phyloP scores from a whole-genome alignment of 2,113 vertebrate genomes.

The Chamaetylas fuelleborni region DNA sequence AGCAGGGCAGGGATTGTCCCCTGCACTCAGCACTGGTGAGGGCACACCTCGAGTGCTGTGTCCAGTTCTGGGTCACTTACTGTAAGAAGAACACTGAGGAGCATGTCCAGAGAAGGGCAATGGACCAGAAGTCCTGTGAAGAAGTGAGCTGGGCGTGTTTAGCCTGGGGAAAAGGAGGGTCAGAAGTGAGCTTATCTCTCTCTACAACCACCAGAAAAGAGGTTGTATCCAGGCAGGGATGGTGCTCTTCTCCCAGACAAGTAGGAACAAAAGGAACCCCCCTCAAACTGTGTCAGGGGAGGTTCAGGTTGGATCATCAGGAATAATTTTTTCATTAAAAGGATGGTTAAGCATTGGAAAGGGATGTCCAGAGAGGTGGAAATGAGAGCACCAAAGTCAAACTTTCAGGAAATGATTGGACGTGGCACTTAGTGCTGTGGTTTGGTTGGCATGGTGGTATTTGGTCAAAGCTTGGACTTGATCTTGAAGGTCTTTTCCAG shows the following conservation, averaged over 20 bases:
- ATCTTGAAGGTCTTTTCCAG: neutral
- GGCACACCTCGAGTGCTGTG: rapidly evolving
- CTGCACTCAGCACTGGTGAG: rapidly evolving
- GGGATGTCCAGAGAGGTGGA: too few relatives aligned
- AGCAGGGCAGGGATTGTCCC: neutral
- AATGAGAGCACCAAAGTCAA: neutral
- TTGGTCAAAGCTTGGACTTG: neutral
- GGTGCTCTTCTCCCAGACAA: neutral
- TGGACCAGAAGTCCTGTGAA: neutral
- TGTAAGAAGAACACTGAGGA: neutral
- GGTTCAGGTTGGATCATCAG: neutral
- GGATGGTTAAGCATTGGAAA: neutral
- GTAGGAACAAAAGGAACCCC: neutral
- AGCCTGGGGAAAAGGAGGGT: neutral
- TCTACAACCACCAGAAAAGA: neutral
- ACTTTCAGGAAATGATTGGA: neutral
- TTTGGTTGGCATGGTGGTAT: neutral
- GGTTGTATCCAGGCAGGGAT: neutral
- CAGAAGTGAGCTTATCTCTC: too few relatives aligned
- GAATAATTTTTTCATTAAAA: neutral
- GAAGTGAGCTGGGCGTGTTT: neutral
- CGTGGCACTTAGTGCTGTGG: neutral
- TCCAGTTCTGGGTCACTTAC: neutral
- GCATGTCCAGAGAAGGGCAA: neutral
- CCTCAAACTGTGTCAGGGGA: neutral